phyloP scores from a whole-genome alignment of 2,888 invertebrate species.

The Protonemura montana region DNA sequence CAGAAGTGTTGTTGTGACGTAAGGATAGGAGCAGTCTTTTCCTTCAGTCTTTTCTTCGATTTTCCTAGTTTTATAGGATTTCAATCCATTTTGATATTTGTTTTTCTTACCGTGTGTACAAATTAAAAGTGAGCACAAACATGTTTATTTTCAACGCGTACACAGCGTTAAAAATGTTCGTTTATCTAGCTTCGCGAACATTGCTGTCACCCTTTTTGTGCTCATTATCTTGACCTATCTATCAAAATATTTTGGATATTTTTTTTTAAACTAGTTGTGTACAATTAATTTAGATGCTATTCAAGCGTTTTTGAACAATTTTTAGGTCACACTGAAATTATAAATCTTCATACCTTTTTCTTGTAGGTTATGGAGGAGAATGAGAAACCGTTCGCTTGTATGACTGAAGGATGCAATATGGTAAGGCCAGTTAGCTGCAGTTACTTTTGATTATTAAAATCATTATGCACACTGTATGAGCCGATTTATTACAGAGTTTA shows the following conservation, averaged over 20 bases:
- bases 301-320: not conserved
- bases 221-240: slow-evolving; percentile 1
- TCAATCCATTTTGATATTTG: not conserved
- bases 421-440: slow-evolving; percentile 54
- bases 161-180: not conserved
- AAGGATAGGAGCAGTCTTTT: not conserved
- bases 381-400: slow-evolving; percentile 76
- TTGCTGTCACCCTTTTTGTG: not conserved
- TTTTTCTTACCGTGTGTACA: not conserved
- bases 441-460: too few species aligned
- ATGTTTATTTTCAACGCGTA: not conserved
- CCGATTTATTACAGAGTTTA: too few species aligned
- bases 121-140: not conserved
- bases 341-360: not conserved
- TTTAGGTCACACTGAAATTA: not conserved
- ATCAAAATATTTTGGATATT: not conserved
- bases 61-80: not conserved
- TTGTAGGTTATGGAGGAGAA: slow-evolving; percentile 46
- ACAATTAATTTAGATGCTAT: not conserved
- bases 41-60: not conserved
- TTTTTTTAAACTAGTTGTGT: not conserved
- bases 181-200: not conserved
- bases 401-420: slow-evolving; percentile 74
- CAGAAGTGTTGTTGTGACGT: not conserved
- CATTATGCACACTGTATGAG: too few species aligned